Percentiles rank a stretch among this genome's conserved stretches.
Conservation (phyloP, 2,113 vertebrate genomes). For the Microtus pennsylvanicus region DNA sequence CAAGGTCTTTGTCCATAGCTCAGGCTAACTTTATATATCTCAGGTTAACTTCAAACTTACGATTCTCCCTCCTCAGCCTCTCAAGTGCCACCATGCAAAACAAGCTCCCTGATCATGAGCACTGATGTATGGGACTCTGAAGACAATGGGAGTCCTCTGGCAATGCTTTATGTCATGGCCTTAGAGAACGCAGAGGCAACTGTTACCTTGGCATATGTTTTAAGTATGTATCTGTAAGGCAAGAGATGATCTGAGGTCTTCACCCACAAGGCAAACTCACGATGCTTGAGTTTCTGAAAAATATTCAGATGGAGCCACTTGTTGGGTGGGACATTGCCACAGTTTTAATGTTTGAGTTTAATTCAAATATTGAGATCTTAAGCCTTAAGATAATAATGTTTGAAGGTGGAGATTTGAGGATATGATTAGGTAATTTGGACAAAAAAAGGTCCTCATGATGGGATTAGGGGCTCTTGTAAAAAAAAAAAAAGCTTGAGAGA, state of each 20-base stretch:
- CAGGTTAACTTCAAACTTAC: background rate
- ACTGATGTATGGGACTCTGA: background rate
- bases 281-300: background rate
- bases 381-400: background rate
- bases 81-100: background rate
- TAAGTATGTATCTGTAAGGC: background rate
- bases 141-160: background rate
- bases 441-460: too few species aligned
- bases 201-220: background rate
- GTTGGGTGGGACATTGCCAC: background rate
- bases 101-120: background rate
- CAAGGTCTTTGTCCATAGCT: background rate
- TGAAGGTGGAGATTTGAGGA: background rate
- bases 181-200: background rate
- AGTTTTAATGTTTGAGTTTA: background rate
- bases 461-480: too few species aligned
- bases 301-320: background rate
- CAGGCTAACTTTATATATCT: background rate
- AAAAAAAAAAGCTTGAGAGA: too few species aligned
- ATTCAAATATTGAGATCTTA: background rate
- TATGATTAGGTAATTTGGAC: background rate
- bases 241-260: background rate
- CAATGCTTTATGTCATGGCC: background rate
- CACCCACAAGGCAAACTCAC: background rate
- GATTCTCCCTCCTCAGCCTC: background rate